Evolutionary conservation across 2,113 vertebrate genomes (phyloP), one percentile per base, ranked within the genome.

Genomic region (Lichenostomus cassidix): DNA sequence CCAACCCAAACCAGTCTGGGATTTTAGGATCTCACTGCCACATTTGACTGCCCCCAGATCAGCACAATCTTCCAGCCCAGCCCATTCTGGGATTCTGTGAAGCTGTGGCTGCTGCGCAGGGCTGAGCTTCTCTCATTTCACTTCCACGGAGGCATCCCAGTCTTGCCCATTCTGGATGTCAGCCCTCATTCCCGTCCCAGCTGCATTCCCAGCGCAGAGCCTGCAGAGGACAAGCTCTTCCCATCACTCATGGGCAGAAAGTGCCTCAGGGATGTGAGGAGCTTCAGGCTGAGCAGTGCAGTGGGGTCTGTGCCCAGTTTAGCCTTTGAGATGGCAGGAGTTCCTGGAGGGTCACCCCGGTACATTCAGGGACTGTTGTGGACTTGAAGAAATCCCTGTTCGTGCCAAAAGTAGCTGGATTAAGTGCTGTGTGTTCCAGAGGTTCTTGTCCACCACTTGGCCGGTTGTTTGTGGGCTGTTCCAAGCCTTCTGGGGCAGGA

Each of bases 141-240:
- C 50, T 55, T n/a, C 8, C 39, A 17, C 0, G 0, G 65, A 59
- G 46, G 2, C 1, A 1, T 37, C 39, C 20, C 24, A 21, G 11
- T 55, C 35, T 13, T 65, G 47, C 9, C 7, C 17, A 0, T 10
- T 68, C 41, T 55, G 52, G 75, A 21, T 49, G 22, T 27, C 9
- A 19, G 35, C 37, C 24, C 27, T 22, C 12, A 13, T 5, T 31
- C 23, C 70, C 41, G 53, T 22, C 67, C 20, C 68, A 29, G 27
- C 41, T 42, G 75, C 29, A 4, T 10, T 60, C 27, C 19, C 9
- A 5, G 3, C 11, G 35, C 44, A 53, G 25, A 65, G 50, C 53
- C 39, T 18, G 39, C 2, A 3, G n/a, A 21, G 56, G 37, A 80
- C 10, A 2, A 41, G 50, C 39, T n/a, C 52, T 5, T 11, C 23